Percentiles rank a stretch among this genome's conserved stretches.
phyloP scores from a whole-genome alignment of 37 sponge, comb jelly and placozoan species.

The Cladorhizidae sp. region DNA sequence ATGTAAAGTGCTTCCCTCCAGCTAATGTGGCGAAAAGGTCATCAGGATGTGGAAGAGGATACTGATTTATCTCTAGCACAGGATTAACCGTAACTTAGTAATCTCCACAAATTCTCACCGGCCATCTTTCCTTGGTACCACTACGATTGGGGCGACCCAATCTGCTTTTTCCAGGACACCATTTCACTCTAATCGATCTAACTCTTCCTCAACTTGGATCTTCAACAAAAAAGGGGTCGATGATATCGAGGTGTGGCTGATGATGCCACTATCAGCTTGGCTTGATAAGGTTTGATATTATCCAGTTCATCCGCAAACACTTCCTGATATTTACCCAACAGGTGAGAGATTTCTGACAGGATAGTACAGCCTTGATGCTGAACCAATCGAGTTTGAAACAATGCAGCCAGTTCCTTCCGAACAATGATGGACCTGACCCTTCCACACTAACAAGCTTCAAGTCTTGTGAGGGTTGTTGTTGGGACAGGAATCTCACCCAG shows the following conservation, averaged over 20 bases:
- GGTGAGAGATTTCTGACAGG: no score
- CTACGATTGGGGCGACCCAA: constrained; percentile 33
- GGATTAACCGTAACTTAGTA: constrained; percentile 49
- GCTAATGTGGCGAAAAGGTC: constrained; percentile 40
- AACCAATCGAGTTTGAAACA: no score
- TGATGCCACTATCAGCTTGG: neutral
- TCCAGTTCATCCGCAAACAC: neutral
- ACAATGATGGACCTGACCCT: constrained; percentile 4
- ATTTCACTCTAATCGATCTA: neutral
- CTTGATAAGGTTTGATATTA: neutral
- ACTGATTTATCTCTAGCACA: neutral
- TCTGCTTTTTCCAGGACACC: neutral
- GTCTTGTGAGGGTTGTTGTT: neutral
- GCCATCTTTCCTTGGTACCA: constrained; percentile 41
- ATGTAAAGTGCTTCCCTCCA: constrained; percentile 17
- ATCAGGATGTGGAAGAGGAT: constrained; percentile 40
- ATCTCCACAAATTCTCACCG: neutral
- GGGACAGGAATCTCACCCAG: neutral
- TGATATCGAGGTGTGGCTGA: neutral
- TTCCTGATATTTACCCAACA: no score
- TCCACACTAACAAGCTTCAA: neutral
- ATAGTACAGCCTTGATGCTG: neutral
- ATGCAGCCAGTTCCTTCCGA: constrained; percentile 22
- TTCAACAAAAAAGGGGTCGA: neutral
- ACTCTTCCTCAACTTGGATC: neutral